Evolutionary conservation across 2,113 vertebrate genomes (phyloP).

Genomic region (Bothrops jararaca): DNA sequence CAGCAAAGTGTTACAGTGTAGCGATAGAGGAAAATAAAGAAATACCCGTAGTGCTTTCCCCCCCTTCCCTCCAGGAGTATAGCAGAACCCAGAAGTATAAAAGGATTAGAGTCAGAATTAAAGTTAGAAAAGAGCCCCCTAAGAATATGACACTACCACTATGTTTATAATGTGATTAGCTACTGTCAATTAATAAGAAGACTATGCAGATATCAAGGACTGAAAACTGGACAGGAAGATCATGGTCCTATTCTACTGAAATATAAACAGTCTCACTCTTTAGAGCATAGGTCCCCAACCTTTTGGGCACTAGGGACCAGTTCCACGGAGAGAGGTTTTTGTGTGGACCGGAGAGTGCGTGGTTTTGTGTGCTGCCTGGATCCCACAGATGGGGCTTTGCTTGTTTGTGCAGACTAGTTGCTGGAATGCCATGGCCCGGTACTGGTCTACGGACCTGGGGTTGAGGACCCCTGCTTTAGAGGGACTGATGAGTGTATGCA

Average conservation of each 20-base stretch:
- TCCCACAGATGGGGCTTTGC: neutral
- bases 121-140: no score
- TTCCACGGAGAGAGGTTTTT: neutral
- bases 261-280: neutral
- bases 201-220: neutral
- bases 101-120: no score
- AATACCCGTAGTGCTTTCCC: no score
- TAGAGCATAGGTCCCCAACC: neutral
- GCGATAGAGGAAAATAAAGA: no score
- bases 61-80: no score
- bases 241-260: neutral
- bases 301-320: neutral
- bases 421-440: neutral
- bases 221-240: neutral
- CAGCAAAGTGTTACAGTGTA: no score
- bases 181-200: neutral
- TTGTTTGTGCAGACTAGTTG: neutral
- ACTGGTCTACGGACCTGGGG: neutral
- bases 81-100: no score
- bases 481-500: neutral
- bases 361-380: neutral
- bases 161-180: neutral
- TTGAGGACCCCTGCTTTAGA: neutral
- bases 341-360: neutral
- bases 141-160: neutral